Evolutionary conservation across 2,113 vertebrate species (phyloP).

Genomic region (Scytalopus superciliaris): DNA sequence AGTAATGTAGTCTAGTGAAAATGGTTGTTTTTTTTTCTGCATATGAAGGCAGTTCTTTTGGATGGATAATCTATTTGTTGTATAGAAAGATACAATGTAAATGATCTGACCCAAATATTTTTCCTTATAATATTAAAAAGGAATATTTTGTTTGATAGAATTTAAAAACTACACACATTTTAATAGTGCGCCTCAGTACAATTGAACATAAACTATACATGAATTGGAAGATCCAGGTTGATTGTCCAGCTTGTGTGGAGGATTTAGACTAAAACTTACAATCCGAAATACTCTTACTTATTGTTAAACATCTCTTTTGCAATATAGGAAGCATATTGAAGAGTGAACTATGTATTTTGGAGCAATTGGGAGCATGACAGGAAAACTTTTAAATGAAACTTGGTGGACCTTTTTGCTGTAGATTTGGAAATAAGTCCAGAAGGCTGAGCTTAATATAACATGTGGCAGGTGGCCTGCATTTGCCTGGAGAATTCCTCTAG

Average conservation of each 20-base stretch:
- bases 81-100: not conserved
- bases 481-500: constrained; percentile 89
- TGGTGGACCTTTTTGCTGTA: constrained; percentile 73
- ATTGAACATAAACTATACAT: not conserved
- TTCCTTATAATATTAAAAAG: not conserved
- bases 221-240: not conserved
- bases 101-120: not conserved
- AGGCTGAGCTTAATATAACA: constrained; percentile 85
- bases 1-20: not conserved
- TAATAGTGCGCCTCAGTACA: not conserved
- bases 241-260: not conserved
- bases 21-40: not conserved
- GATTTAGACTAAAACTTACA: constrained; percentile 34
- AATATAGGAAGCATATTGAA: constrained; percentile 28
- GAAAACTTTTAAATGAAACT: constrained; percentile 74
- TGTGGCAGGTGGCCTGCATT: constrained; percentile 88
- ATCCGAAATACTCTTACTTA: constrained; percentile 40
- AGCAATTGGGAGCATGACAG: constrained; percentile 43
- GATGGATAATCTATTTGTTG: not conserved
- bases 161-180: not conserved
- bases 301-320: constrained; percentile 32
- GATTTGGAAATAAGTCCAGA: constrained; percentile 80
- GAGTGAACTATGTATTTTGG: constrained; percentile 55
- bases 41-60: not conserved
- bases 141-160: not conserved